Conservation (phyloP, 2,797 vertebrate genomes). For the Cichlasoma orientale region DNA sequence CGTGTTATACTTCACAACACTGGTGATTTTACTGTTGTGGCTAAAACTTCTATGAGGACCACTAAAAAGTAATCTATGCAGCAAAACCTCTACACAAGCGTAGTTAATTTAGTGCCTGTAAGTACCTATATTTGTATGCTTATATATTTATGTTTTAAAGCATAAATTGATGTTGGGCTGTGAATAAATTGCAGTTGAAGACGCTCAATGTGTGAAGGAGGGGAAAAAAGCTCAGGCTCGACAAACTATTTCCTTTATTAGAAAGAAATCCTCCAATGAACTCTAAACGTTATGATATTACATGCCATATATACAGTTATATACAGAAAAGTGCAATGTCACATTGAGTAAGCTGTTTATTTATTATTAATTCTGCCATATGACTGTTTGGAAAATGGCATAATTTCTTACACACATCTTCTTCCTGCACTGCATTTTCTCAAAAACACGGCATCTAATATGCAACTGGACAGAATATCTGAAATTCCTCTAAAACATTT, state of each 20-base stretch:
- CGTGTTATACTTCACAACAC: neutral
- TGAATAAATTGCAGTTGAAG: neutral
- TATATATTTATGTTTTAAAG: neutral
- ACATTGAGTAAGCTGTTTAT: constrained; percentile 90
- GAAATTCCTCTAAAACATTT: constrained; percentile 88
- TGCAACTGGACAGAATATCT: constrained; percentile 84
- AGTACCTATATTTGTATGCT: neutral
- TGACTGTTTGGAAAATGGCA: constrained; percentile 76
- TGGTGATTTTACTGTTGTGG: neutral
- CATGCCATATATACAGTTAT: constrained; percentile 98
- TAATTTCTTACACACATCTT: constrained; percentile 68
- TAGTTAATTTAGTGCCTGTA: neutral
- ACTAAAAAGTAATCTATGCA: neutral
- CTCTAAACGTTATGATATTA: constrained; percentile 89
- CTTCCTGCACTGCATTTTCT: constrained; percentile 60
- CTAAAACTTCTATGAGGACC: neutral
- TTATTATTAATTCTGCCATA: constrained; percentile 70
- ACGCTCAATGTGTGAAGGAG: neutral
- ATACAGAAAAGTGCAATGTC: constrained; percentile 98
- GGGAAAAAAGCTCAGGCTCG: constrained; percentile 57
- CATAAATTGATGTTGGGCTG: neutral
- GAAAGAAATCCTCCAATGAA: constrained; percentile 89
- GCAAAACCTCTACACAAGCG: neutral
- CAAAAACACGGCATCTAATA: constrained; percentile 57
- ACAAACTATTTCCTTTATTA: constrained; percentile 97